A percentile compares a stretch with the other conserved stretches of the same genome.
Conservation (phyloP, 2,113 vertebrate species). For the Osmerus mordax region DNA sequence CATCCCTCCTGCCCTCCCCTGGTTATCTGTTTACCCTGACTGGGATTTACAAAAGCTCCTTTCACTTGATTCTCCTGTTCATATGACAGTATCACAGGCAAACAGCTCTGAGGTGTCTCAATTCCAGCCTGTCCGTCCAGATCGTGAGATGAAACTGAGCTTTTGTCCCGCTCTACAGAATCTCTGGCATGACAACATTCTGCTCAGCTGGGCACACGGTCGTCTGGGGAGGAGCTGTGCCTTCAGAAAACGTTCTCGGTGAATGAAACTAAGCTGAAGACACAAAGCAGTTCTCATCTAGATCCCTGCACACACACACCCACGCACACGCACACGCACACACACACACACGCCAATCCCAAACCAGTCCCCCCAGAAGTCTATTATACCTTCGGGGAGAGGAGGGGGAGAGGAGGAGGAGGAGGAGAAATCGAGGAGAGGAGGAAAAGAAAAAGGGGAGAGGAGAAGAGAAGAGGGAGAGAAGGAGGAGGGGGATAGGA, state of each 20-base stretch:
- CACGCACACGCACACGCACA: background rate
- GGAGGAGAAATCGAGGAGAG: too few relatives aligned
- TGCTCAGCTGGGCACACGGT: slow-evolving; percentile 5
- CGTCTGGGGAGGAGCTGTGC: background rate
- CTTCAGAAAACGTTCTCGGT: background rate
- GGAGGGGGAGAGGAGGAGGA: too few relatives aligned
- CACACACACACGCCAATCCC: background rate
- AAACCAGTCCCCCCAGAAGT: background rate
- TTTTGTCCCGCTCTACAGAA: background rate
- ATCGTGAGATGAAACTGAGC: background rate
- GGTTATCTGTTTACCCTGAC: background rate
- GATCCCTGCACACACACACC: background rate
- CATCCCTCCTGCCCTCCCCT: background rate
- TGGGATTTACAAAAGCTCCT: background rate
- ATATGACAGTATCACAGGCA: background rate
- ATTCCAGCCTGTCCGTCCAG: background rate
- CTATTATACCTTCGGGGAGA: background rate
- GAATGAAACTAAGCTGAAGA: background rate
- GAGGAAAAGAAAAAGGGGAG: too few relatives aligned
- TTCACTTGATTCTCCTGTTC: background rate
- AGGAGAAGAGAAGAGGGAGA: too few relatives aligned
- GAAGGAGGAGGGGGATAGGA: too few relatives aligned
- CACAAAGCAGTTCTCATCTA: background rate
- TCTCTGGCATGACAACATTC: background rate
- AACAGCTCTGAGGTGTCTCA: background rate